These are phyloP conservation scores for Hydrolagus affinis DNA, from an alignment of 2,113 vertebrate species.

Conservation along the genomic window DNA sequence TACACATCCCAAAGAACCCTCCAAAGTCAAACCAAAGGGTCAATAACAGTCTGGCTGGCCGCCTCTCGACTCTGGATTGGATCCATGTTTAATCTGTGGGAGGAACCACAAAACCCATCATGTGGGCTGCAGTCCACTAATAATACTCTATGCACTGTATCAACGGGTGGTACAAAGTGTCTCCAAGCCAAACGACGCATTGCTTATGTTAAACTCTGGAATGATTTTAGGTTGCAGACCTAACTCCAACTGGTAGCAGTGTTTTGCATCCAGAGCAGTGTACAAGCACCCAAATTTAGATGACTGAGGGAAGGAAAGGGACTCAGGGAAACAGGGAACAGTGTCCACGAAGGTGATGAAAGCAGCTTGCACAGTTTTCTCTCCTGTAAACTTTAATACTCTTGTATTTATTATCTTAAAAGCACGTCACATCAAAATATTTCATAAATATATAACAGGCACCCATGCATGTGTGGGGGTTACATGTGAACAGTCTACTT, in stretches of 20 bases:
- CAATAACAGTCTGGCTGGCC: constrained; percentile 21
- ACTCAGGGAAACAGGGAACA: no score
- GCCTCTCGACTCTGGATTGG: background rate
- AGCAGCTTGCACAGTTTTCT: no score
- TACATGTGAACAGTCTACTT: no score
- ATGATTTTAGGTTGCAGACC: background rate
- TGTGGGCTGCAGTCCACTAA: background rate
- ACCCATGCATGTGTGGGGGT: no score
- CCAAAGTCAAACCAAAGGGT: constrained; percentile 15
- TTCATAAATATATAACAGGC: no score
- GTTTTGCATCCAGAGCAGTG: background rate
- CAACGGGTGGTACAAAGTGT: background rate
- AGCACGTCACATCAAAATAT: no score
- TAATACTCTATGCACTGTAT: constrained; percentile 11
- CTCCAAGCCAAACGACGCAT: constrained; percentile 19
- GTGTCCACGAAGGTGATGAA: no score
- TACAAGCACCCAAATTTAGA: no score
- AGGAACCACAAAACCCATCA: constrained; percentile 25
- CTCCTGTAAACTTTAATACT: no score
- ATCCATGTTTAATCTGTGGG: constrained; percentile 30
- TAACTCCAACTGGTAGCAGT: background rate
- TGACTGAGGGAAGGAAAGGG: no score
- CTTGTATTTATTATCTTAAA: no score
- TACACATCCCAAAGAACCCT: background rate
- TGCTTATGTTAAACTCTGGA: background rate